phyloP scores from a whole-genome alignment of 1,140 invertebrate species.

The Monochamus saltuarius region DNA sequence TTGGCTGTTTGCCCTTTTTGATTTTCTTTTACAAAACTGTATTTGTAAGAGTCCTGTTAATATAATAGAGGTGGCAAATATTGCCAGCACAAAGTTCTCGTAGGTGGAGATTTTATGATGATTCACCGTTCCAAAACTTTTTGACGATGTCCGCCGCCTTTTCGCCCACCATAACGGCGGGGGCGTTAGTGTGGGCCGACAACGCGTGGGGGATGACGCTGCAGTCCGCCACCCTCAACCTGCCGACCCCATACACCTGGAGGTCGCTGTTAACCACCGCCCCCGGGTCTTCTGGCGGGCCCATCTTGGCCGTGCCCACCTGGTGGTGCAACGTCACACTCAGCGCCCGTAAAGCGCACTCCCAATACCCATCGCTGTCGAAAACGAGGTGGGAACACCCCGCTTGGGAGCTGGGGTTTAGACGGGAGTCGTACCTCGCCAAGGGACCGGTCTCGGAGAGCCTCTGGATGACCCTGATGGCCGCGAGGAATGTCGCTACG shows the following conservation, averaged over 20 bases:
- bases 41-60: no score
- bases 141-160: conserved; percentile 81
- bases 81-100: no score
- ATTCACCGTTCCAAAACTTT: conserved; percentile 2
- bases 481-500: conserved; percentile 33
- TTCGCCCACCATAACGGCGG: conserved; percentile 82
- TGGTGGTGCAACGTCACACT: conserved; percentile 54
- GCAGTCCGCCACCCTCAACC: conserved; percentile 71
- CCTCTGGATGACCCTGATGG: conserved; percentile 31
- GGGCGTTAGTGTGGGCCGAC: conserved; percentile 70
- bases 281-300: conserved; percentile 54
- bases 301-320: conserved; percentile 66
- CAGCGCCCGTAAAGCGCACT: conserved; percentile 28
- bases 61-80: no score
- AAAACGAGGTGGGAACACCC: conserved; percentile 34
- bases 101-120: no score
- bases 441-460: conserved; percentile 33
- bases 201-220: conserved; percentile 73
- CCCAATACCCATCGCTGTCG: conserved; percentile 40
- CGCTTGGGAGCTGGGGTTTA: conserved; percentile 25
- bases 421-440: conserved; percentile 22
- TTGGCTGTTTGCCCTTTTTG: no score
- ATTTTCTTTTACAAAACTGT: no score
- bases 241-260: conserved; percentile 53
- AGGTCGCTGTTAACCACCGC: conserved; percentile 62